Evolutionary conservation across 1,140 invertebrate genomes (phyloP), one percentile per base, ranked within the genome.

Genomic region (Caerostris darwini): DNA sequence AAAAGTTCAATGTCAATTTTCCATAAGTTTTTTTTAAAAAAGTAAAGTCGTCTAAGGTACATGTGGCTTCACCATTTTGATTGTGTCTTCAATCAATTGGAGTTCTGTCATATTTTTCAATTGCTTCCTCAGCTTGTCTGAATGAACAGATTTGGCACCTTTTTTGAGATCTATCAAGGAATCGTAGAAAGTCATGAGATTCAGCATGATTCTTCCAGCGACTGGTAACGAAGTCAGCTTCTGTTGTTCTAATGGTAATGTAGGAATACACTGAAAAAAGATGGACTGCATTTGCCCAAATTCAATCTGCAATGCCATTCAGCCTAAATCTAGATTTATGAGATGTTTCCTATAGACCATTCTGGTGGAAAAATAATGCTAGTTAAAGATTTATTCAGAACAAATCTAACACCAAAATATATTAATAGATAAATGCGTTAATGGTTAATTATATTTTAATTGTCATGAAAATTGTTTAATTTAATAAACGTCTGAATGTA

Each of bases 231-330:
- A 88, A 34, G 58, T 64, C 59, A 88, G 34, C 85, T 57, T 88
- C 34, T 88, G 85, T 17, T 88, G 85, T 34, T 88, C 59, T 10
- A 88, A 17, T 64, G 85, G 85, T 10, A 88, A 53, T 34, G 85
- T 14, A 64, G 58, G 85, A 2, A 88, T 88, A 12, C 59, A 50
- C n/a, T 88, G 58, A 4, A 19, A 64, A 53, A 64, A 5, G 4
- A 88, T 14, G 7, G 58, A n/a, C 7, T 64, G 58, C 17, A 59
- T n/a, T 34, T 86, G 83, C 17, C 59, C 59, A 19, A 34, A 88
- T 64, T 88, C 85, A 10, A 10, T 7, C 10, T 7, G 58, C 17
- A 88, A 4, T 8, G 85, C 10, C 85, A 88, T 64, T 64, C 85
- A 50, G 10, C 12, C 12, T 3, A 64, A 50, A 10, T 88, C 85